These are phyloP conservation scores for Sardinella longiceps DNA, from an alignment of 2,797 vertebrate genomes.

Conservation along the genomic window DNA sequence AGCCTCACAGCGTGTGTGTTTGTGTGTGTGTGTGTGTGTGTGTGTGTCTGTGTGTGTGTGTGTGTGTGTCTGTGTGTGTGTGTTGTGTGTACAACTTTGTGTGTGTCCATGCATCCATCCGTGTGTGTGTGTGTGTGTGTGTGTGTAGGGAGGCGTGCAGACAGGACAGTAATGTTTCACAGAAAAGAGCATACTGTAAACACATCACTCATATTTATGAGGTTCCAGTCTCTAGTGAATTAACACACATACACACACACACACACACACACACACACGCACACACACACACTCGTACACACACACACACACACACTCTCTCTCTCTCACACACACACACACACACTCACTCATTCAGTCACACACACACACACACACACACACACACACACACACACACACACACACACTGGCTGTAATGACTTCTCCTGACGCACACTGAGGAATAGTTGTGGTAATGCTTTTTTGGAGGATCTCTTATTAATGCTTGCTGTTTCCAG, in stretches of 20 bases:
- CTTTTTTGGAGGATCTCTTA: conserved; percentile 12
- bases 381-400: conserved; percentile 31
- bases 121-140: conserved; percentile 10
- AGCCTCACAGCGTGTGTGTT: conserved; percentile 47
- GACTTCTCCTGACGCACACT: conserved; percentile 47
- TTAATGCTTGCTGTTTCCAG: conserved; percentile 22
- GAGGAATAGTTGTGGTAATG: conserved; percentile 21
- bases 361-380: conserved; percentile 33
- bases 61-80: neutral
- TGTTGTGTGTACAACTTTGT: neutral
- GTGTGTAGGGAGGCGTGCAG: conserved; percentile 16
- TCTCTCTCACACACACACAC: conserved; percentile 28
- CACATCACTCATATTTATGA: conserved; percentile 60
- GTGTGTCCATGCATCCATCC: neutral
- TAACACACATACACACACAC: conserved; percentile 36
- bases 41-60: conserved; percentile 4
- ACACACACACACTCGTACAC: conserved; percentile 29
- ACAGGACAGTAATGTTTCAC: conserved; percentile 47
- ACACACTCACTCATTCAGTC: conserved; percentile 32
- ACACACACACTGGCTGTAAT: conserved; percentile 42
- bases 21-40: neutral
- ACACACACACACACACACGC: conserved; percentile 38
- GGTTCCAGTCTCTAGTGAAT: conserved; percentile 45
- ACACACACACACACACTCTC: conserved; percentile 25
- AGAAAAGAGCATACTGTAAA: conserved; percentile 50